Conservation (phyloP, 2,113 vertebrate genomes). For the Sphaerodactylus townsendi region DNA sequence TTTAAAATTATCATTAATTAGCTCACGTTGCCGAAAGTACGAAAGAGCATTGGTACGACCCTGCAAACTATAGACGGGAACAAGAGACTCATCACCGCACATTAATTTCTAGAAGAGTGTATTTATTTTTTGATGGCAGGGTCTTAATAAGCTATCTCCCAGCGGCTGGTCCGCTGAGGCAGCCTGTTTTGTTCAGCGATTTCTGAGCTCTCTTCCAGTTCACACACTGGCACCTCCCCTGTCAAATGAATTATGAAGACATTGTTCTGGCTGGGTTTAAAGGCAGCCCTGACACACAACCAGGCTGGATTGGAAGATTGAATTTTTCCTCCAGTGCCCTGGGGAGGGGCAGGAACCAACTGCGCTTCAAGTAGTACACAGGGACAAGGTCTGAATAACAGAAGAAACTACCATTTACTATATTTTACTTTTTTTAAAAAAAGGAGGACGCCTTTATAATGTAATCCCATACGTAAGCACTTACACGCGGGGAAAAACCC, state of each 20-base stretch:
- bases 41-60: slow-evolving; percentile 33
- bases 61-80: slow-evolving; percentile 6
- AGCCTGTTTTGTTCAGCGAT: slow-evolving; percentile 10
- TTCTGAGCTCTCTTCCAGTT: not conserved
- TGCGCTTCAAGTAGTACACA: not conserved
- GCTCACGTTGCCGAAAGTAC: slow-evolving; percentile 5
- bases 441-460: not conserved
- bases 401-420: not conserved
- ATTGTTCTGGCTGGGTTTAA: not conserved
- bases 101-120: slow-evolving; percentile 29
- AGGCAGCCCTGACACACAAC: not conserved
- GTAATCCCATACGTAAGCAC: not conserved
- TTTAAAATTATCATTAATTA: too few species aligned
- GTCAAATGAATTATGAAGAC: not conserved
- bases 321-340: not conserved
- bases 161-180: slow-evolving; percentile 28
- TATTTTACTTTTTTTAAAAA: not conserved
- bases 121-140: not conserved
- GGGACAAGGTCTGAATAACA: not conserved
- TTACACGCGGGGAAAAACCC: not conserved
- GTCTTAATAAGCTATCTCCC: slow-evolving; percentile 2
- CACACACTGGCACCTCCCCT: not conserved
- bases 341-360: not conserved
- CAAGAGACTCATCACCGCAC: slow-evolving; percentile 36
- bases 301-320: not conserved